phyloP scores from a whole-genome alignment of 2,113 vertebrate genomes.

The Aleadryas rufinucha region DNA sequence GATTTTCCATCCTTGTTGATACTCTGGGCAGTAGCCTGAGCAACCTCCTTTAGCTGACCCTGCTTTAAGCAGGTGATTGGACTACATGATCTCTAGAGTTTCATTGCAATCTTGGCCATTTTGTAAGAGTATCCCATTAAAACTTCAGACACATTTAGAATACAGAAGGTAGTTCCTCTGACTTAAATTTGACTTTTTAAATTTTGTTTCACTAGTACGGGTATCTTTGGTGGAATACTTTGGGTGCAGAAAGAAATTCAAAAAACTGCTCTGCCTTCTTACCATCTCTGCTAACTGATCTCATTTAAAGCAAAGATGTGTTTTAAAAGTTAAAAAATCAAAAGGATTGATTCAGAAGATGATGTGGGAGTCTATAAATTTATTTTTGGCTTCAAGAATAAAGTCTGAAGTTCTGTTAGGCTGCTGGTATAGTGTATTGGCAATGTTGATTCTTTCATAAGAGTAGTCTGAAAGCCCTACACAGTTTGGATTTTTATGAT shows the following conservation, averaged over 20 bases:
- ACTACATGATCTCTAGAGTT: background rate
- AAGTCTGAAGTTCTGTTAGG: background rate
- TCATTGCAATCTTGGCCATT: background rate
- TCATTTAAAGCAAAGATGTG: background rate
- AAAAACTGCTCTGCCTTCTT: background rate
- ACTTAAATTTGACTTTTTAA: background rate
- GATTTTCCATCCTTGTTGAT: background rate
- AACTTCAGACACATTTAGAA: background rate
- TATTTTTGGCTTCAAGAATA: background rate
- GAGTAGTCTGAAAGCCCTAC: background rate
- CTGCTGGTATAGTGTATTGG: background rate
- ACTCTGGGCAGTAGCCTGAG: background rate
- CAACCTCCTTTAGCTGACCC: background rate
- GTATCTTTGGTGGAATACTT: background rate
- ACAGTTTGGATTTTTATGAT: background rate
- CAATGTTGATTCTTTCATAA: background rate
- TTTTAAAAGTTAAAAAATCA: background rate
- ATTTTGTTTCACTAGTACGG: background rate
- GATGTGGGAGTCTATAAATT: background rate
- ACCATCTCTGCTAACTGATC: background rate
- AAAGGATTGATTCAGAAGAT: background rate
- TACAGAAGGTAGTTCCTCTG: background rate
- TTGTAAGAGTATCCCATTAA: background rate
- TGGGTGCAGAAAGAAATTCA: accelerated
- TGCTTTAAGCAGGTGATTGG: background rate